These are phyloP conservation scores for Agrochola lychnidis DNA, from an alignment of 2,888 invertebrate species.

Conservation along the genomic window DNA sequence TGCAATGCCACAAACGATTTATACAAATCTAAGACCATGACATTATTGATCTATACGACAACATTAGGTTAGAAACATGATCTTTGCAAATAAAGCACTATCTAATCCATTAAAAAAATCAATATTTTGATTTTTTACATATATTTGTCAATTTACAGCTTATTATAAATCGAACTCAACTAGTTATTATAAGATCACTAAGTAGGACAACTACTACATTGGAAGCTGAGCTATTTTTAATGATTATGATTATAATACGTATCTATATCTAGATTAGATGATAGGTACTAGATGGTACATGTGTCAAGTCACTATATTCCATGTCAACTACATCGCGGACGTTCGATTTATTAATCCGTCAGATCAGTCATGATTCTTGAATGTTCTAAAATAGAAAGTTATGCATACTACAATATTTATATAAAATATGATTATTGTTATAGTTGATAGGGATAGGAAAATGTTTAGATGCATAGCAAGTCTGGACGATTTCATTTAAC, in stretches of 20 bases:
- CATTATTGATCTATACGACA: slow-evolving; percentile 24
- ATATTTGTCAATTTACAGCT: slow-evolving; percentile 74
- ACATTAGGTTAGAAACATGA: slow-evolving; percentile 35
- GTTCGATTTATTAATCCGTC: slow-evolving; percentile 71
- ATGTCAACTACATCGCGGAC: slow-evolving; percentile 51
- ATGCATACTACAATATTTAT: slow-evolving; percentile 59
- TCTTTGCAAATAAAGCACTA: slow-evolving; percentile 14
- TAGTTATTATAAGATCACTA: slow-evolving; percentile 65
- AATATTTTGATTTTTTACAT: slow-evolving; percentile 59
- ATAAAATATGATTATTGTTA: slow-evolving; percentile 73
- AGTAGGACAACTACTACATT: slow-evolving; percentile 61
- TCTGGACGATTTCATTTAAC: slow-evolving; percentile 53
- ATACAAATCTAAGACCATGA: slow-evolving; percentile 31
- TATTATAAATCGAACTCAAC: slow-evolving; percentile 56
- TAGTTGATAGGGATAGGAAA: slow-evolving; percentile 72
- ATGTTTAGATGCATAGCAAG: slow-evolving; percentile 68
- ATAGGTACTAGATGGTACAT: slow-evolving; percentile 63
- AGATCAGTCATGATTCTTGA: slow-evolving; percentile 62
- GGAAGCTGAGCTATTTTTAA: slow-evolving; percentile 46
- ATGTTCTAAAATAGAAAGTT: slow-evolving; percentile 65
- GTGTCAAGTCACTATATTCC: slow-evolving; percentile 55
- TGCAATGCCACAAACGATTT: slow-evolving; percentile 6
- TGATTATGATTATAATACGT: slow-evolving; percentile 58
- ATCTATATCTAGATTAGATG: slow-evolving; percentile 65
- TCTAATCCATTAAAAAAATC: slow-evolving; percentile 4